Evolutionary conservation across 2,888 invertebrate species (phyloP).

Genomic region (Aethes cnicana): DNA sequence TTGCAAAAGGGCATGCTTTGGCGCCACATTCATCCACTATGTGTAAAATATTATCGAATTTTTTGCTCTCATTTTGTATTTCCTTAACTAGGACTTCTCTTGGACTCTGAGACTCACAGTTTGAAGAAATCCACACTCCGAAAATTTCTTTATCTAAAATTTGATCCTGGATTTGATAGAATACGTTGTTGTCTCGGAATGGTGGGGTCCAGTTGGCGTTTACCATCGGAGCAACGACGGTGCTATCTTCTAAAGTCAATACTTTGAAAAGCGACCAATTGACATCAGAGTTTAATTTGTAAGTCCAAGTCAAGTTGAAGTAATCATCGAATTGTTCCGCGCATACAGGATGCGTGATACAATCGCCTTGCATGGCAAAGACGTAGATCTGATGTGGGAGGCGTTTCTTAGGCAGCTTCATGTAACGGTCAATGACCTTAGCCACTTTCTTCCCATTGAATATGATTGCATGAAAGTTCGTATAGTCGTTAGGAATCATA

Average conservation of each 20-base stretch:
- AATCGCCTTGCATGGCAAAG: neutral
- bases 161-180: neutral
- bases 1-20: neutral
- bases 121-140: neutral
- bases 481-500: constrained; percentile 1
- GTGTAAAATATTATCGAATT: neutral
- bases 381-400: neutral
- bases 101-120: neutral
- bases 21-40: neutral
- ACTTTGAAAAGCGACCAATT: constrained; percentile 10
- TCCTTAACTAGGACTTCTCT: neutral
- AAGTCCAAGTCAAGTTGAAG: constrained; percentile 5
- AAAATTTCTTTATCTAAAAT: neutral
- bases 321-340: neutral
- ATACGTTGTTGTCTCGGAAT: neutral
- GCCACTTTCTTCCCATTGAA: neutral
- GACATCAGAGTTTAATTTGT: neutral
- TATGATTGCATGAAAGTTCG: constrained; percentile 1
- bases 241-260: neutral
- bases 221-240: constrained; percentile 1
- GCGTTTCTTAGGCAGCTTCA: neutral
- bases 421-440: neutral
- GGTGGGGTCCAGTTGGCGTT: constrained; percentile 7
- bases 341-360: neutral
- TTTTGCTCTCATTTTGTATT: neutral